A percentile compares a stretch with the other conserved stretches of the same genome.
Evolutionary conservation across 92 coral and sea anemone species (phyloP).

Genomic region (Palythoa heliodiscus): DNA sequence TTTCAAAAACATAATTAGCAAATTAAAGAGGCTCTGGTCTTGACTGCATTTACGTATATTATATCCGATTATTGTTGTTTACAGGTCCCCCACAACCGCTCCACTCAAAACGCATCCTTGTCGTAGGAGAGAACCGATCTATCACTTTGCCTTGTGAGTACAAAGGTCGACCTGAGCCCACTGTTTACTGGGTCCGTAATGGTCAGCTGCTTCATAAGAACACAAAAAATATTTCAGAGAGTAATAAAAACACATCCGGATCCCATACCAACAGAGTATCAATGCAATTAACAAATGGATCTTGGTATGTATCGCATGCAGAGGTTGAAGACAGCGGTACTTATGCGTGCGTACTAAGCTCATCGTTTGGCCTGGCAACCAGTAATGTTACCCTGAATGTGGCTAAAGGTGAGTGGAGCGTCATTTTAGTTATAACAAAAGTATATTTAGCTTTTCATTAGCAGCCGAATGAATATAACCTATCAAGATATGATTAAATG

Average conservation of each 20-base stretch:
- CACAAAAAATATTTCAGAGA: not conserved
- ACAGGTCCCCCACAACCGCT: constrained; percentile 29
- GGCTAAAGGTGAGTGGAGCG: constrained; percentile 13
- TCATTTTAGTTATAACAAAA: too few species aligned
- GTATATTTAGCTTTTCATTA: too few species aligned
- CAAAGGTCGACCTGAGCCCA: constrained; percentile 41
- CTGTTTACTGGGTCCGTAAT: constrained; percentile 22
- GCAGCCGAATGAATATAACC: too few species aligned
- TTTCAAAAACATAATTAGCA: not conserved
- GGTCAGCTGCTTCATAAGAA: constrained; percentile 8
- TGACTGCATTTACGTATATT: not conserved
- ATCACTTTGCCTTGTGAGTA: constrained; percentile 26
- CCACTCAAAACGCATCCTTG: constrained; percentile 9
- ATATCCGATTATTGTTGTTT: not conserved
- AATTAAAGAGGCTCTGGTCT: not conserved
- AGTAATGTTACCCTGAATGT: constrained; percentile 13
- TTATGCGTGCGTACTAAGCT: constrained; percentile 18
- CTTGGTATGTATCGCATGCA: constrained; percentile 25
- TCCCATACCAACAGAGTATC: not conserved
- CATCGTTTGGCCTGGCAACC: constrained; percentile 14
- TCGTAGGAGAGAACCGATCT: not conserved
- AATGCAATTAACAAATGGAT: constrained; percentile 3
- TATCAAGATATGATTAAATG: too few species aligned
- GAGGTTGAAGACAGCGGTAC: constrained; percentile 5
- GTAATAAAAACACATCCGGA: not conserved